Percentiles rank a stretch among this genome's conserved stretches.
phyloP scores from a whole-genome alignment of 2,888 invertebrate genomes.

The Sinelater perroti region DNA sequence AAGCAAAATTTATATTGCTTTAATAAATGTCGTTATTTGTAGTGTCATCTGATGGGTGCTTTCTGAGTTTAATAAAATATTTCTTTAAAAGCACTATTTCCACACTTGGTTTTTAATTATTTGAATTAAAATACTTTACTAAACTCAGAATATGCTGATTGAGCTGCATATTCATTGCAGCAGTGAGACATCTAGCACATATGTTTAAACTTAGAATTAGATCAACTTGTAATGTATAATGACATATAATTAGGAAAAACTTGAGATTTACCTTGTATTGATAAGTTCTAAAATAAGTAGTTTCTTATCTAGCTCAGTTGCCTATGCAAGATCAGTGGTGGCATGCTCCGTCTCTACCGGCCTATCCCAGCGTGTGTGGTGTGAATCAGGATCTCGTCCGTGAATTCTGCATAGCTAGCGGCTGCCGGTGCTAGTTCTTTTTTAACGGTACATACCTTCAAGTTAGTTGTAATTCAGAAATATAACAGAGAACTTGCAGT shows the following conservation, averaged over 20 bases:
- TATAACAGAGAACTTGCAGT: background rate
- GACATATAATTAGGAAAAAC: constrained; percentile 23
- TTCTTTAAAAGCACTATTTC: too few species aligned
- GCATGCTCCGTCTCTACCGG: constrained; percentile 38
- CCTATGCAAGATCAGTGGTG: constrained; percentile 53
- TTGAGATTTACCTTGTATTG: constrained; percentile 28
- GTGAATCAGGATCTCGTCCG: constrained; percentile 45
- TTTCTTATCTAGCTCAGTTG: constrained; percentile 57
- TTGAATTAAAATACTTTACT: too few species aligned
- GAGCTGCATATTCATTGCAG: constrained; percentile 9
- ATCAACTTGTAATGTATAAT: constrained; percentile 10
- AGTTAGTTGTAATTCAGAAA: constrained; percentile 50
- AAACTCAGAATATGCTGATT: background rate
- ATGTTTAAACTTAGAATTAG: constrained; percentile 3
- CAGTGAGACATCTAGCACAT: constrained; percentile 2
- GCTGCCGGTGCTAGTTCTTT: constrained; percentile 57
- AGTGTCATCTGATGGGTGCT: too few species aligned
- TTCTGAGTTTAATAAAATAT: too few species aligned
- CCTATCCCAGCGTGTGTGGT: constrained; percentile 44
- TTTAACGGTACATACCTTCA: constrained; percentile 58
- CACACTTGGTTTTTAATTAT: too few species aligned
- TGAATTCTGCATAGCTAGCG: constrained; percentile 43
- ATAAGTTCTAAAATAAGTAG: constrained; percentile 45
- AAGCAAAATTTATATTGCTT: too few species aligned
- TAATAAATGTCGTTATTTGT: too few species aligned